Evolutionary conservation across 1,140 invertebrate species (phyloP), one percentile per base, ranked within the genome.

Genomic region (Rhynchophorus ferrugineus): DNA sequence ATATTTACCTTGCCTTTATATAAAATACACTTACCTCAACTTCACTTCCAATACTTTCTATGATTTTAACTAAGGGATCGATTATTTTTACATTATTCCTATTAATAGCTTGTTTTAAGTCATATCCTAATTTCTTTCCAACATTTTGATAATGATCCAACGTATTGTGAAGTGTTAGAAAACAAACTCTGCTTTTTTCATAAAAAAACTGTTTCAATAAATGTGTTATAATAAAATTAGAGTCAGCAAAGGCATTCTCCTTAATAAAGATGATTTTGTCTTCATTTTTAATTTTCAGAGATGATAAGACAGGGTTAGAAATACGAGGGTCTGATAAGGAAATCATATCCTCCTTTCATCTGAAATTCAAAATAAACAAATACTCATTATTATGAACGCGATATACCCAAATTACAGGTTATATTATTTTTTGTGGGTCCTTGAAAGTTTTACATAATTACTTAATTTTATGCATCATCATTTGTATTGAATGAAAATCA

Each of bases 61-160:
- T 67, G 44, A 80, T 74, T 55, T 71, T 69, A 57, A 69, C 78
- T 51, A 77, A 73, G 17, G 73, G 72, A 64, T 80, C 79, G 33
- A 78, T 75, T 47, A 81, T 72, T 36, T 71, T 64, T 7, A 83
- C 63, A 9, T 72, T 66, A 1, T 71, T 75, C 44, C 74, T 69
- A 13, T 78, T 74, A 45, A 76, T 66, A 56, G 78, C 66, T 46
- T 75, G 73, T 22, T 75, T 72, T 18, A 85, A 69, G 66, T 85
- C 83, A 59, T 84, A 84, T 19, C 83, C 83, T 59, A 86, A 71
- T 62, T 82, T 81, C 62, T 81, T 77, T n/a, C 82, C 80, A 44
- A 85, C 73, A 68, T 79, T 82, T 43, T 84, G 78, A 60, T 85
- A 87, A 63, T 87, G 84, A 18, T 75, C 71, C 41, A 84, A 72